These are phyloP conservation scores for Cyanistes caeruleus DNA, from an alignment of 2,113 vertebrate genomes.

Conservation along the genomic window DNA sequence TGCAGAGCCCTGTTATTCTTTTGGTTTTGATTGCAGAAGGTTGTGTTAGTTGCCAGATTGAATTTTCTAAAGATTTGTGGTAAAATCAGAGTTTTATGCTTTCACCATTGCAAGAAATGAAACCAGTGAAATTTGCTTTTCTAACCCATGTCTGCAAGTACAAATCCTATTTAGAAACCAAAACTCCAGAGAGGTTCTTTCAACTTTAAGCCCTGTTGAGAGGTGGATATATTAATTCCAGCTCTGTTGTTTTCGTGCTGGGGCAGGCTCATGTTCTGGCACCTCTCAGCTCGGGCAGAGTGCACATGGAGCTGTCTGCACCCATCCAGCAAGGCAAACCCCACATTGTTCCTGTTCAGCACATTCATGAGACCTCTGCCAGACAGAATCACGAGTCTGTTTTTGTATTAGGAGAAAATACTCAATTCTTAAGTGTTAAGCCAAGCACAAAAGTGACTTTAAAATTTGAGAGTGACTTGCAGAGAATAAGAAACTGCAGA, in stretches of 20 bases:
- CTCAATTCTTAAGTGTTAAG: not conserved
- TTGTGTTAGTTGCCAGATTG: not conserved
- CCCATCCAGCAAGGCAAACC: not conserved
- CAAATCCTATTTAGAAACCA: not conserved
- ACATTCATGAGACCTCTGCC: not conserved
- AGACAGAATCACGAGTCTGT: not conserved
- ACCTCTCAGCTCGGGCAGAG: not conserved
- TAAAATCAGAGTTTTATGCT: not conserved
- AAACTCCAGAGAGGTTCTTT: not conserved
- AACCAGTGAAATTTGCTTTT: not conserved
- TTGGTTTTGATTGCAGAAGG: not conserved
- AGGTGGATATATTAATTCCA: not conserved
- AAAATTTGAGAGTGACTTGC: not conserved
- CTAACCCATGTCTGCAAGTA: not conserved
- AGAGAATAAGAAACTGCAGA: not conserved
- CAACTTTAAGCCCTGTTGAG: not conserved
- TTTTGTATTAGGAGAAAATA: not conserved
- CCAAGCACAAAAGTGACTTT: not conserved
- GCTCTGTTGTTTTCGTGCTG: not conserved
- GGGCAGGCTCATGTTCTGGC: not conserved
- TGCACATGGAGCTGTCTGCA: not conserved
- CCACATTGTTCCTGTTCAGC: not conserved
- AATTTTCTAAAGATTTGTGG: not conserved
- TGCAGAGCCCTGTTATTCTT: not conserved
- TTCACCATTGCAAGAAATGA: not conserved